Evolutionary conservation across 2,797 vertebrate genomes (phyloP), one percentile per base, ranked within the genome.

Genomic region (Chelidonichthys spinosus): DNA sequence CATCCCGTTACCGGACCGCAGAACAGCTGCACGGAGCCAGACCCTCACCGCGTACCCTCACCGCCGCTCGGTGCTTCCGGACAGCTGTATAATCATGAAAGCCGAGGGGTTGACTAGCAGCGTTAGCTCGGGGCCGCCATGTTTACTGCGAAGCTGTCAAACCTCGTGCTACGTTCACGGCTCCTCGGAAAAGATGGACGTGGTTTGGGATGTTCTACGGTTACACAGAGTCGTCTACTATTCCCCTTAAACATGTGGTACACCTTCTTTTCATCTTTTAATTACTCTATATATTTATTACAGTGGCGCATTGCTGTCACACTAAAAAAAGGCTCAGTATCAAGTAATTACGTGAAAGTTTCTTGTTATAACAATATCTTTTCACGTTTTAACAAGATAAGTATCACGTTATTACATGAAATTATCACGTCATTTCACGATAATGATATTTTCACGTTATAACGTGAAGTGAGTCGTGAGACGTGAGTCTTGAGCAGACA

Each of bases 81-180:
- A 43, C 63, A 54, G 69, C 71, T 84, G 79, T 63, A 46, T 53
- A n/a, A 25, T 3, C 42, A 54, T 36, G 62, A 72, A 53, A 46
- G 54, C 49, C 54, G 54, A 39, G 68, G 53, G 53, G 59, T 32
- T 39, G 62, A 14, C 50, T 32, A 60, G 59, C n/a, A 5, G 66
- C 35, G 25, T 78, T 79, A 85, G 73, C 78, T 60, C 68, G 42
- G 78, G 49, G 84, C 82, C 91, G 93, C 95, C 95, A 95, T 95
- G 85, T 94, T 95, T 66, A 6, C 72, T 70, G 70, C 62, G 82
- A 70, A 83, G 87, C 83, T 88, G 91, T 90, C 90, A 93, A 87
- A 82, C 17, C 67, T 14, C 17, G 61, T 60, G 92, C 4, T 81
- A 10, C 85, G 1, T 93, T 92, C 84, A 91, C 0, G 44, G 44